These are phyloP conservation scores for Lepus townsendii DNA, from an alignment of 2,797 vertebrate genomes.

Conservation along the genomic window DNA sequence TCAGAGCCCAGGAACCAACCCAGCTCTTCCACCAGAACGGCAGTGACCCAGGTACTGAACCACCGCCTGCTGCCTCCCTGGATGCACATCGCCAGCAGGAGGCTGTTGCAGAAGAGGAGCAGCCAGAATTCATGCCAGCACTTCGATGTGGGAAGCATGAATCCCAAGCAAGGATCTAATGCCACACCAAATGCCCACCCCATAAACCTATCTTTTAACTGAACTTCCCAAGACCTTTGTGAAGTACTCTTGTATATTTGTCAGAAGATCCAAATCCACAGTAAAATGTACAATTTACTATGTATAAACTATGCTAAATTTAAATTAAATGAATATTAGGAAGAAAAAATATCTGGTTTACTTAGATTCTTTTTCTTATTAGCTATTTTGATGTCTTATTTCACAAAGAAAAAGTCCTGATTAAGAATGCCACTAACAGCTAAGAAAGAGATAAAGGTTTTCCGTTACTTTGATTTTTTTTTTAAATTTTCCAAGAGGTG, in stretches of 20 bases:
- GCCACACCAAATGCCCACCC: too few species aligned
- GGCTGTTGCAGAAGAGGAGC: too few species aligned
- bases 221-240: too few species aligned
- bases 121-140: too few species aligned
- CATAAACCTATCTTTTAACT: too few species aligned
- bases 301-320: not conserved
- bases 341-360: not conserved
- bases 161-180: too few species aligned
- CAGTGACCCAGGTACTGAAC: too few species aligned
- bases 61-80: too few species aligned
- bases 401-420: not conserved
- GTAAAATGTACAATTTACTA: not conserved
- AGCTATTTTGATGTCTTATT: not conserved
- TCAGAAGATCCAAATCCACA: not conserved
- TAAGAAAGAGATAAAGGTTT: not conserved
- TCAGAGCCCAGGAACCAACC: too few species aligned
- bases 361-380: not conserved
- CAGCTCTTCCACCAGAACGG: too few species aligned
- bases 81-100: too few species aligned
- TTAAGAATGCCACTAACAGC: not conserved
- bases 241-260: not conserved
- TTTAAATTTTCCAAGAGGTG: not conserved
- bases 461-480: not conserved
- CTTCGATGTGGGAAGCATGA: too few species aligned
- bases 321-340: not conserved